Percentiles rank a stretch among this genome's conserved stretches.
Conservation (phyloP, 2,888 invertebrate genomes). For the Drosophila mettleri region DNA sequence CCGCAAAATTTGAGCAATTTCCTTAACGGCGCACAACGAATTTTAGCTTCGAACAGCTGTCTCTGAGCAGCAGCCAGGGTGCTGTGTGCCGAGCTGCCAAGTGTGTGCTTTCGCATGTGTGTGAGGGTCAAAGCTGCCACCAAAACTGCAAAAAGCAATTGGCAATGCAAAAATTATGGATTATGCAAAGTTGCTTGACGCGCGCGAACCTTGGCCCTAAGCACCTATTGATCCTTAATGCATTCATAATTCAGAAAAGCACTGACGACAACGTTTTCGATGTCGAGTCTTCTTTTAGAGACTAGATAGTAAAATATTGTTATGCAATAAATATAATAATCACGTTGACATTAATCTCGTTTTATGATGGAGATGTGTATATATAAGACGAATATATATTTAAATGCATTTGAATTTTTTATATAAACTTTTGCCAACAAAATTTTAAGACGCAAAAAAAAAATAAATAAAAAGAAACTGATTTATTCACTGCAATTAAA, state of each 20-base stretch:
- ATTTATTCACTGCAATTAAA: background rate
- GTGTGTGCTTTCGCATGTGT: constrained; percentile 1
- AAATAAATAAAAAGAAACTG: too few relatives aligned
- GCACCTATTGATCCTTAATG: constrained; percentile 24
- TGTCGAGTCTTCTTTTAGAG: background rate
- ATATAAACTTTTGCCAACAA: too few relatives aligned
- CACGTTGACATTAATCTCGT: too few relatives aligned
- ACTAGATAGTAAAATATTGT: background rate
- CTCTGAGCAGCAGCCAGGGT: background rate
- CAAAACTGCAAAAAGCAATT: constrained; percentile 36
- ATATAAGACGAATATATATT: too few relatives aligned
- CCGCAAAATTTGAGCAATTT: constrained; percentile 67
- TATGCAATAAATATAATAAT: background rate
- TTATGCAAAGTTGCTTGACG: constrained; percentile 54
- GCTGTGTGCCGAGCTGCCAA: background rate
- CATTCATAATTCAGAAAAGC: constrained; percentile 6
- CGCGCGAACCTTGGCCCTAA: constrained; percentile 22
- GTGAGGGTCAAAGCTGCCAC: constrained; percentile 16
- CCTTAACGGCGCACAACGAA: constrained; percentile 33
- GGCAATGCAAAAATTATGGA: constrained; percentile 65
- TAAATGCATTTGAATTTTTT: too few relatives aligned
- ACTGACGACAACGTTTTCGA: background rate
- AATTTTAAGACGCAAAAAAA: too few relatives aligned
- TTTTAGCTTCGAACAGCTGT: constrained; percentile 24
- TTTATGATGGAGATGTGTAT: too few relatives aligned